These are phyloP conservation scores for Lepilemur septentrionalis DNA, from an alignment of 2,797 vertebrate species.

Conservation along the genomic window DNA sequence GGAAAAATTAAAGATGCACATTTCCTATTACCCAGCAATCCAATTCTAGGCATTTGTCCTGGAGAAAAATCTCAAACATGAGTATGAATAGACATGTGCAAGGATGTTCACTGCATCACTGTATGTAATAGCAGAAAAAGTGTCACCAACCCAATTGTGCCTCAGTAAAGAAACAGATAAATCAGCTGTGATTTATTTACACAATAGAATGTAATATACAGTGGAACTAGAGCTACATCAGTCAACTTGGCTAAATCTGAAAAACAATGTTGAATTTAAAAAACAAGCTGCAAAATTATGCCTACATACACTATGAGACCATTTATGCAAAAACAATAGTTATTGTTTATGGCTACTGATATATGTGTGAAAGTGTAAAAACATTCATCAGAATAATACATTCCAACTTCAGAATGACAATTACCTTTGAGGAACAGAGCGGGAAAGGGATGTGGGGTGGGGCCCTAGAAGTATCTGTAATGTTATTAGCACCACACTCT, in stretches of 20 bases:
- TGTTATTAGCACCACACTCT: no score
- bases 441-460: not conserved
- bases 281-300: not conserved
- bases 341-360: not conserved
- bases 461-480: not conserved
- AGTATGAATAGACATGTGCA: not conserved
- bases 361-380: not conserved
- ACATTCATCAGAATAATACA: not conserved
- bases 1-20: not conserved
- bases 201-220: not conserved
- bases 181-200: conserved; percentile 7
- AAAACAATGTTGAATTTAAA: conserved; percentile 1
- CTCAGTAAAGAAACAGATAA: not conserved
- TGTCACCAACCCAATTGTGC: not conserved
- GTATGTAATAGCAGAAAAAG: not conserved
- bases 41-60: not conserved
- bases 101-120: not conserved
- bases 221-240: not conserved
- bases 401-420: not conserved
- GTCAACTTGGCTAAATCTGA: not conserved
- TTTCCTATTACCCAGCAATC: not conserved
- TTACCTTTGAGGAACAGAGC: not conserved
- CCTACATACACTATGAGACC: not conserved
- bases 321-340: not conserved
- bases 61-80: not conserved